Evolutionary conservation across 1,140 invertebrate genomes (phyloP), one percentile per base, ranked within the genome.

Genomic region (Epicauta chinensis): DNA sequence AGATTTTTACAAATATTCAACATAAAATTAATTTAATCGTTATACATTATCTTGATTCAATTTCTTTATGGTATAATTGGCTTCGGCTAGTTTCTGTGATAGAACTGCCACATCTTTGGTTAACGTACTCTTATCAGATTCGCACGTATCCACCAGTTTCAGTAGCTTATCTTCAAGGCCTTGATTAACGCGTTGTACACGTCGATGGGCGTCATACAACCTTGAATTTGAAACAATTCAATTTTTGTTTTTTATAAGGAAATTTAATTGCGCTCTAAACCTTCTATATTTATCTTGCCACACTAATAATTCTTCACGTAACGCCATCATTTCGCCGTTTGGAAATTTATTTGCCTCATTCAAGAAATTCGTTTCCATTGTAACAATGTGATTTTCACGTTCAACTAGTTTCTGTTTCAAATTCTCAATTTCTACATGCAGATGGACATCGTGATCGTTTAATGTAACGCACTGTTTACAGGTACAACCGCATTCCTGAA

Each of bases 161-260:
- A 97, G 75, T 40, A 97, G 73, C 70, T 97, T 97, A 68, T 97
- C 93, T 74, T 97, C 93, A 56, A 97, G 77, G 62, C 86, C 89
- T 75, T 97, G 92, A 73, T 98, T 98, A 16, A 97, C 85, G 73
- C 90, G 93, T 70, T 97, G 93, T 31, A 97, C 82, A 63, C 91
- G 84, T 68, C 93, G 92, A 65, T 97, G 91, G 50, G 91, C 92
- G 68, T 97, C 93, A 71, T 89, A 84, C 42, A 97, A 79, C 60
- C 93, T 81, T 65, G 65, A 76, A 73, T 59, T 60, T 14, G 10
- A 53, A 42, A 29, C 35, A 36, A 42, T 7, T 2, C 15, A 15
- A 41, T 13, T 47, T 16, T 17, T 3, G 31, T 23, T 11, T 15
- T 9, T n/a, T n/a, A 34, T 3, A 34, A 5, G 7, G 15, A 16